These are phyloP conservation scores for Amorpha juglandis DNA, from an alignment of 2,888 invertebrate genomes.

Conservation along the genomic window DNA sequence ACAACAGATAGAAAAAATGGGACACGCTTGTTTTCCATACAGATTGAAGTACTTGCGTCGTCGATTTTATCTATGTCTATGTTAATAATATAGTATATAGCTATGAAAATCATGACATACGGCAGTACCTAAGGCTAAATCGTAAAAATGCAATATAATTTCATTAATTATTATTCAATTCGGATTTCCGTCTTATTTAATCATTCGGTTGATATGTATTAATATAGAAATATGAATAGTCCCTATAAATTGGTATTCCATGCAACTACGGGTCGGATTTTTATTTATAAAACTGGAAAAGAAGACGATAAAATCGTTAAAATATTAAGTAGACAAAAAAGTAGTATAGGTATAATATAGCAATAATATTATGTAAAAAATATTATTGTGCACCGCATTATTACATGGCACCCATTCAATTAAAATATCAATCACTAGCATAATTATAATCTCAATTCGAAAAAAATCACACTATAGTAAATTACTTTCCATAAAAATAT, in stretches of 20 bases:
- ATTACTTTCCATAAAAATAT: not conserved
- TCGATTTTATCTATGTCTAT: too few relatives aligned
- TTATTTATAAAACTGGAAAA: not conserved
- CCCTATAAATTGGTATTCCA: not conserved
- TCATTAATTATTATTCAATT: not conserved
- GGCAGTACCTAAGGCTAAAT: too few relatives aligned
- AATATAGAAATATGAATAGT: not conserved
- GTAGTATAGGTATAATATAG: not conserved
- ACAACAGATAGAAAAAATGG: too few relatives aligned
- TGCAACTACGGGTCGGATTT: not conserved
- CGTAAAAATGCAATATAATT: not conserved
- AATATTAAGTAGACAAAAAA: not conserved
- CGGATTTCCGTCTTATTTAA: not conserved
- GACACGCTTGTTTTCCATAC: too few relatives aligned
- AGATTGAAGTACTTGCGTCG: too few relatives aligned
- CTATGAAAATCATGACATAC: too few relatives aligned
- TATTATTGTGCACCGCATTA: not conserved
- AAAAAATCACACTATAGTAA: not conserved
- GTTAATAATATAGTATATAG: too few relatives aligned
- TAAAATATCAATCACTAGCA: slow-evolving; percentile 6
- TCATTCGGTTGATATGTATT: not conserved
- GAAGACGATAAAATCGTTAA: not conserved
- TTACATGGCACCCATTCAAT: slow-evolving; percentile 8
- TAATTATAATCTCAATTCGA: not conserved
- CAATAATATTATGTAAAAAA: not conserved